Evolutionary conservation across 2,113 vertebrate genomes (phyloP).

Genomic region (Gadus macrocephalus): DNA sequence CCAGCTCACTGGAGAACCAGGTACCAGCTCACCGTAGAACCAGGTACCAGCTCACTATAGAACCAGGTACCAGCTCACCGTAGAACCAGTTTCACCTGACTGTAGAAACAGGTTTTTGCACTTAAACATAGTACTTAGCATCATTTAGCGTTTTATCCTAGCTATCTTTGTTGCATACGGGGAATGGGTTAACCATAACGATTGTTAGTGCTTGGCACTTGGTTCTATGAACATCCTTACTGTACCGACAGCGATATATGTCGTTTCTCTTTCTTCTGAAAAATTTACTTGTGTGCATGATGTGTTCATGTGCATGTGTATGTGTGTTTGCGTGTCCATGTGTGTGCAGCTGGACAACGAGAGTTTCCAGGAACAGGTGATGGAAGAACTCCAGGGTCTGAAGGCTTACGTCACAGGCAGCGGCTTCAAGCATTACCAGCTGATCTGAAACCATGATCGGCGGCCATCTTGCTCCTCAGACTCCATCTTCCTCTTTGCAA

Average conservation of each 20-base stretch:
- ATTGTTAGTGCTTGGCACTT: too few species aligned
- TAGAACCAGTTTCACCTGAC: background rate
- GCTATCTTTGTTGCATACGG: too few species aligned
- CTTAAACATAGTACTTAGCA: too few species aligned
- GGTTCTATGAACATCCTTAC: too few species aligned
- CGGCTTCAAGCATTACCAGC: background rate
- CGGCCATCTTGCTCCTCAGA: too few species aligned
- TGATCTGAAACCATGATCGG: background rate
- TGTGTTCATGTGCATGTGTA: slow-evolving; percentile 4
- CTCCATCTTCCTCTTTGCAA: background rate
- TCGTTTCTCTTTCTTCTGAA: too few species aligned
- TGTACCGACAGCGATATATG: too few species aligned
- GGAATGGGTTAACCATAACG: too few species aligned
- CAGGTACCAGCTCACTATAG: background rate
- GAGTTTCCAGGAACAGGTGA: background rate
- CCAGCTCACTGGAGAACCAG: background rate
- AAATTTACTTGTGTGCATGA: background rate
- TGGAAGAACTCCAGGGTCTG: background rate
- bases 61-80: background rate
- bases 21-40: too few species aligned
- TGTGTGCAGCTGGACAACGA: background rate
- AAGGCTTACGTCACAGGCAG: background rate
- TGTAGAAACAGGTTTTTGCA: background rate
- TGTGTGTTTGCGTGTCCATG: background rate
- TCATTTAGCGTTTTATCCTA: too few species aligned